Evolutionary conservation across 2,113 vertebrate species (phyloP).

Genomic region (Euleptes europaea): DNA sequence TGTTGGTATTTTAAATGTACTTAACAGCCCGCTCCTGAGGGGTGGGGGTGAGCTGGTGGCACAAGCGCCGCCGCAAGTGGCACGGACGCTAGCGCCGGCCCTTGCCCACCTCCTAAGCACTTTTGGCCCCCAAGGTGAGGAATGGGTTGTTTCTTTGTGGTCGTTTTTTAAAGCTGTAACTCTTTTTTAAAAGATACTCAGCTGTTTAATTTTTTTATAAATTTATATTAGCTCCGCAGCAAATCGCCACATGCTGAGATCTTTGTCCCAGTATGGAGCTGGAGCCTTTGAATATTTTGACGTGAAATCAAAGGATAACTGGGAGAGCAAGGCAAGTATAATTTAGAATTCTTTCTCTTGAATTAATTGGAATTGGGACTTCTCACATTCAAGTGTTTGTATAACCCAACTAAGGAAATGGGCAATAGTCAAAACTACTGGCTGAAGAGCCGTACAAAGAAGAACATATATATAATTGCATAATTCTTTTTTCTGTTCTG

Average conservation of each 20-base stretch:
- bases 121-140: too few species aligned
- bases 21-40: too few species aligned
- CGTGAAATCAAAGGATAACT: constrained; percentile 82
- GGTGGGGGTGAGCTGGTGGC: too few species aligned
- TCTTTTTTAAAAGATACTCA: neutral
- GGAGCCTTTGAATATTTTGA: constrained; percentile 89
- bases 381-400: neutral
- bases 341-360: constrained; percentile 4
- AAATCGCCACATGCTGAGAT: constrained; percentile 86
- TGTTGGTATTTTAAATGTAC: too few species aligned
- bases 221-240: constrained; percentile 79
- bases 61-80: too few species aligned
- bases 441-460: neutral
- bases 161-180: neutral
- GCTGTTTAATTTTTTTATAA: constrained; percentile 23
- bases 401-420: neutral
- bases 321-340: constrained; percentile 83
- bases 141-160: neutral
- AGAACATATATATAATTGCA: neutral
- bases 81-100: too few species aligned
- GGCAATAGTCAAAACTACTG: neutral
- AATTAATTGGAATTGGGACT: neutral
- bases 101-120: too few species aligned
- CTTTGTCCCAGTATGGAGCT: constrained; percentile 81
- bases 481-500: neutral